A percentile compares a stretch with the other conserved stretches of the same genome.
These are phyloP conservation scores for Machimus atricapillus DNA, from an alignment of 2,888 invertebrate species.

Conservation along the genomic window DNA sequence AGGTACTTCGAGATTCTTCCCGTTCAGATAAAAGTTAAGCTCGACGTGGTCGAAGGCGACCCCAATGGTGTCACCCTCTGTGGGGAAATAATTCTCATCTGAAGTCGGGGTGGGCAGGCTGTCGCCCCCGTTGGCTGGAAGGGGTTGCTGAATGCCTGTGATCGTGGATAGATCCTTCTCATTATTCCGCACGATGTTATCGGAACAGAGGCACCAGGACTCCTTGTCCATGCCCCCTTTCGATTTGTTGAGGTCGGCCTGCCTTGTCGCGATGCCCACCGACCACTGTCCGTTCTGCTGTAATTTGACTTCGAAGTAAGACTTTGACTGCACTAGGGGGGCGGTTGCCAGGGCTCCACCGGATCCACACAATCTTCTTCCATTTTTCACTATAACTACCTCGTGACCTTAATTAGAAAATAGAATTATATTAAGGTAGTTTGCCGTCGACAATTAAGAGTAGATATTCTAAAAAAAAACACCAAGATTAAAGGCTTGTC, in stretches of 20 bases:
- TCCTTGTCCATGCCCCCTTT: constrained; percentile 88
- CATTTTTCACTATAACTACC: constrained; percentile 94
- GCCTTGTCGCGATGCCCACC: constrained; percentile 89
- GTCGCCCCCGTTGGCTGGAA: neutral
- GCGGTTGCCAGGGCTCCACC: constrained; percentile 94
- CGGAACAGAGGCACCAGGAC: constrained; percentile 93
- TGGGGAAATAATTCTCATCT: constrained; percentile 67
- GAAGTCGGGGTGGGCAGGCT: constrained; percentile 47
- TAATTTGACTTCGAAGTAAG: constrained; percentile 97
- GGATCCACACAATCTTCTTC: constrained; percentile 90
- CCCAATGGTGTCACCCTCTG: constrained; percentile 94
- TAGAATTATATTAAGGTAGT: neutral
- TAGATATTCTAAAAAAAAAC: neutral
- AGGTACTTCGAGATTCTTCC: constrained; percentile 83
- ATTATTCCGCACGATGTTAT: constrained; percentile 85
- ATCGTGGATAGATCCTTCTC: constrained; percentile 71
- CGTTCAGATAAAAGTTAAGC: constrained; percentile 93
- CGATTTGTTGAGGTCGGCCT: constrained; percentile 84
- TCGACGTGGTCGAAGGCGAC: constrained; percentile 96
- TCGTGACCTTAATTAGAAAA: constrained; percentile 78
- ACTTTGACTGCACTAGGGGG: constrained; percentile 95
- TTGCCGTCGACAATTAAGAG: neutral
- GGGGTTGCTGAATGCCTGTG: neutral
- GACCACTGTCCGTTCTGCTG: constrained; percentile 98
- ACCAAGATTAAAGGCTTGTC: neutral